These are phyloP conservation scores for Triplophysa bombifrons DNA, from an alignment of 2,797 vertebrate species.

Conservation along the genomic window DNA sequence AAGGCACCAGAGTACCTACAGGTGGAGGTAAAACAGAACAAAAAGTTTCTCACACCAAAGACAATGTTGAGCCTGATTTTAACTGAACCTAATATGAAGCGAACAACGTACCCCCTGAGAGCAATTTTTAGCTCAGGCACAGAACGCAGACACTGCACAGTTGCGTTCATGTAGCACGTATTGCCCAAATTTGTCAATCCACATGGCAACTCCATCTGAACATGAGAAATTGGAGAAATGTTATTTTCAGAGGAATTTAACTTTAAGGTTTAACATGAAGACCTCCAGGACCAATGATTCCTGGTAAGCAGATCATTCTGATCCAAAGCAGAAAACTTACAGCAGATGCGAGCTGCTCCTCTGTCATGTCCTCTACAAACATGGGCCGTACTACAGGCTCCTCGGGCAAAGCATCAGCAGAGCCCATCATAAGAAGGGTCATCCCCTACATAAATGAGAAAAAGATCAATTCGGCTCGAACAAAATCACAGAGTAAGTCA, in stretches of 20 bases:
- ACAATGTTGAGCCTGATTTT: neutral
- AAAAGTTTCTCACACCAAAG: neutral
- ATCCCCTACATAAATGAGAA: slow-evolving; percentile 81
- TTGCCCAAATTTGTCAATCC: slow-evolving; percentile 97
- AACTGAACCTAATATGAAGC: neutral
- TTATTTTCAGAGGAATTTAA: neutral
- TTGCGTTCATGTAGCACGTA: slow-evolving; percentile 99
- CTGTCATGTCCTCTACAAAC: slow-evolving; percentile 99
- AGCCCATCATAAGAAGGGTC: slow-evolving; percentile 99
- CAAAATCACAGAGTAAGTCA: neutral
- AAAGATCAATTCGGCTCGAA: neutral
- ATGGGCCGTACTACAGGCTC: slow-evolving; percentile 90
- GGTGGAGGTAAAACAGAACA: slow-evolving; percentile 40
- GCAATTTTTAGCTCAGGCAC: slow-evolving; percentile 96
- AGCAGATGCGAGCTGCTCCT: slow-evolving; percentile 97
- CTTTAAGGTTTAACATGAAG: neutral
- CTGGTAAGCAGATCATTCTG: neutral
- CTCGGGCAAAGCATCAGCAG: slow-evolving; percentile 93
- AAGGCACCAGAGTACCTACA: slow-evolving; percentile 93
- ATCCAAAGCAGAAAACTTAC: slow-evolving; percentile 75
- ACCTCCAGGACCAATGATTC: neutral
- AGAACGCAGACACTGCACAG: slow-evolving; percentile 97
- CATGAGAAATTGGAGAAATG: slow-evolving; percentile 8
- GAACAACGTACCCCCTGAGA: slow-evolving; percentile 83
- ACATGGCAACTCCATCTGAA: slow-evolving; percentile 95